Conservation (phyloP, 2,797 vertebrate genomes). For the Halcyon chelicuti region DNA sequence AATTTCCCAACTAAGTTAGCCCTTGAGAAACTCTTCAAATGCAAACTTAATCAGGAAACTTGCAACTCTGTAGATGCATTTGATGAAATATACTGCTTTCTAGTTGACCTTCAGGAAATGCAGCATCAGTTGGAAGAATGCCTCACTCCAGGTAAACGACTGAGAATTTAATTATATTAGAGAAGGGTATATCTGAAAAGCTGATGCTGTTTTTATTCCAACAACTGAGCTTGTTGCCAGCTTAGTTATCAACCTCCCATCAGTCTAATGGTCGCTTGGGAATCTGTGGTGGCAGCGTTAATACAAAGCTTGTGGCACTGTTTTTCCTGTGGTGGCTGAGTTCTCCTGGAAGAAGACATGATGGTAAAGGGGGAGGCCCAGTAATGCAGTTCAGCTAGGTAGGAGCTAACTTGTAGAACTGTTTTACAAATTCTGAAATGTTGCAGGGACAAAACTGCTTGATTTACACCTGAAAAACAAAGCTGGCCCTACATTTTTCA, state of each 20-base stretch:
- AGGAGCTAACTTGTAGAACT: not conserved
- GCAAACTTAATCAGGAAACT: not conserved
- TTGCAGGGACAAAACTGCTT: not conserved
- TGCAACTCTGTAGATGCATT: not conserved
- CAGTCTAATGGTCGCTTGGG: slow-evolving; percentile 8
- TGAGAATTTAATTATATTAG: slow-evolving; percentile 62
- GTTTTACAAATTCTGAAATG: not conserved
- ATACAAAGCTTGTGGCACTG: not conserved
- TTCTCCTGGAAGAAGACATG: not conserved
- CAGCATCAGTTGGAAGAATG: slow-evolving; percentile 33
- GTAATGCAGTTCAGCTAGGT: not conserved
- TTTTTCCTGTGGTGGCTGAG: not conserved
- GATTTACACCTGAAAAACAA: not conserved
- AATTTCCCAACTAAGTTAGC: slow-evolving; percentile 11
- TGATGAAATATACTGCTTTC: not conserved
- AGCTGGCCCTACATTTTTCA: not conserved
- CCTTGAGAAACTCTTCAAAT: slow-evolving; percentile 44
- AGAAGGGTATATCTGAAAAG: slow-evolving; percentile 20
- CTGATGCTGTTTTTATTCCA: slow-evolving; percentile 58
- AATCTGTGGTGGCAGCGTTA: not conserved
- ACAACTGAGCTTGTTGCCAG: slow-evolving; percentile 23
- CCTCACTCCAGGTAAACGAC: slow-evolving; percentile 34
- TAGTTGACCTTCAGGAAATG: slow-evolving; percentile 46
- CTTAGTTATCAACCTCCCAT: slow-evolving; percentile 1
- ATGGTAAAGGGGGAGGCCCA: not conserved